Percentiles rank a stretch among this genome's conserved stretches.
phyloP scores from a whole-genome alignment of 2,113 vertebrate genomes.

The Hepsetus odoe region DNA sequence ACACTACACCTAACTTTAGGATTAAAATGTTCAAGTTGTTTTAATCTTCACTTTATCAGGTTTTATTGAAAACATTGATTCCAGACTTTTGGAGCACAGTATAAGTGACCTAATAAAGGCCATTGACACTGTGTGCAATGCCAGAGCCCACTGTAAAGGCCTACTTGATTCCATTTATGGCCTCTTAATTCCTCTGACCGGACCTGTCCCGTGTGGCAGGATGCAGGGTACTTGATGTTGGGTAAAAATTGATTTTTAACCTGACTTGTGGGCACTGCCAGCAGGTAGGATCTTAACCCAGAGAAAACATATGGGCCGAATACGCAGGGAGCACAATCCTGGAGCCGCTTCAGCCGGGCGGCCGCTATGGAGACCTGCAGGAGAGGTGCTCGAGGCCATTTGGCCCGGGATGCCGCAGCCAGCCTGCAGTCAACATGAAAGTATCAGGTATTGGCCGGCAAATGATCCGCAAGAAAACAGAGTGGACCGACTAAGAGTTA shows the following conservation, averaged over 20 bases:
- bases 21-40: neutral
- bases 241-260: constrained; percentile 55
- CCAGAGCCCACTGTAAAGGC: neutral
- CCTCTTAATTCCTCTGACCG: constrained; percentile 61
- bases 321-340: constrained; percentile 73
- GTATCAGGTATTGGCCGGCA: constrained; percentile 79
- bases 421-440: constrained; percentile 68
- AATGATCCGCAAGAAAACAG: constrained; percentile 77
- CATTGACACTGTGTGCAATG: neutral
- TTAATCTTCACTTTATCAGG: no score
- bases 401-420: constrained; percentile 73
- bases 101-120: neutral
- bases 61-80: neutral
- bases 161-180: constrained; percentile 53
- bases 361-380: constrained; percentile 67
- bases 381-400: constrained; percentile 80
- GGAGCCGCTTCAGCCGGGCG: constrained; percentile 72
- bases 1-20: no score
- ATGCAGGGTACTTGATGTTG: neutral
- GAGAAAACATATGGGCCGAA: constrained; percentile 77
- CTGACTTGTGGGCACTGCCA: constrained; percentile 55
- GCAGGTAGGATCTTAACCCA: constrained; percentile 66
- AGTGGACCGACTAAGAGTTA: neutral
- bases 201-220: neutral
- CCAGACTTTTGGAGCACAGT: neutral